Base-by-base conservation (phyloP, 2,888 invertebrate genomes). In the Acronicta aceris region DNA sequence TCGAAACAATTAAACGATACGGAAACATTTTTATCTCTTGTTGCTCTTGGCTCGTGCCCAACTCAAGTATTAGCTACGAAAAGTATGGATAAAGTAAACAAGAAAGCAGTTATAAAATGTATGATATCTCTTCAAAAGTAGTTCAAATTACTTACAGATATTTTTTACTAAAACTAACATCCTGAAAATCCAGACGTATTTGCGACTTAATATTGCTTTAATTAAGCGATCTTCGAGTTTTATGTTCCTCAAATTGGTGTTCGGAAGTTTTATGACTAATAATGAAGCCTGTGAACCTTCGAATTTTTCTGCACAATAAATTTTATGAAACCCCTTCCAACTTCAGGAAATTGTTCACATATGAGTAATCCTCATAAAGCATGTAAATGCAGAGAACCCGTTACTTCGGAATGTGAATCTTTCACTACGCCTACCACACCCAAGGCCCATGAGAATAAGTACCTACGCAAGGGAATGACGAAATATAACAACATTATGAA, bases 101-200 rank as follows among this genome's bases (percentile, higher is more conserved):
- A 40, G 38, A 59, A 62, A 42, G 6, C 57, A 57, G 38, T 27
- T 42, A 33, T 43, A 49, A 43, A 27, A 45, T 65, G 53, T 61
- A 46, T 38, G 61, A 64, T 51, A 64, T 65, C 53, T 53, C 21
- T 57, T 51, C 48, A 59, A 61, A 63, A 48, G 46, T 60, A 62
- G 53, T 65, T 72, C 57, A 33, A 12, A 12, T 5, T 42, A 56
- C n/a, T n/a, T n/a, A n/a, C n/a, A n/a, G n/a, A n/a, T n/a, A n/a
- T 41, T 48, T 65, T 56, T 57, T 46, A 56, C 17, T 61, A 65
- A 71, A 56, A 75, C 59, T 76, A 76, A 76, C 76, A 79, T 81
- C 78, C 81, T 74, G 69, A 56, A 48, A 63, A 59, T 53, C 49
- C 71, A 60, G 61, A 74, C 55, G 68, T 78, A 41, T n/a, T 51